Conservation (phyloP, 2,113 vertebrate species). For the Psophia crepitans region DNA sequence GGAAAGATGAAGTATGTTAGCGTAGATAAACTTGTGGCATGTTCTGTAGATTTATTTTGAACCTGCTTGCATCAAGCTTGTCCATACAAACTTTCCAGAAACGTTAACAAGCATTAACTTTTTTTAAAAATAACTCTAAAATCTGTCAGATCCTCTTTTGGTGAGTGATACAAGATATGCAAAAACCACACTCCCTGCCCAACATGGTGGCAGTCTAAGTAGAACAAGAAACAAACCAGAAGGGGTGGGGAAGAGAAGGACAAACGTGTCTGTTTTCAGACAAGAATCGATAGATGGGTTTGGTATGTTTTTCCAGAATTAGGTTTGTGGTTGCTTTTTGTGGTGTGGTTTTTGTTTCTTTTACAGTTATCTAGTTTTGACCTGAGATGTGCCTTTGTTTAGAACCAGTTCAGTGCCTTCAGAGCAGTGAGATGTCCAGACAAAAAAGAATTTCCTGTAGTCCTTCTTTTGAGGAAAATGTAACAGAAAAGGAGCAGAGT, state of each 20-base stretch:
- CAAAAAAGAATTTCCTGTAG: not conserved
- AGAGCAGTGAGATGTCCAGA: not conserved
- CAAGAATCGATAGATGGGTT: not conserved
- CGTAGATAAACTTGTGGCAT: not conserved
- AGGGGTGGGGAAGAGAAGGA: not conserved
- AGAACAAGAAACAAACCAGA: not conserved
- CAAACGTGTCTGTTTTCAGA: not conserved
- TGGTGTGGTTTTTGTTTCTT: not conserved
- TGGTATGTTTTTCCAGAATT: not conserved
- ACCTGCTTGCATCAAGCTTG: not conserved
- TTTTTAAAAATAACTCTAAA: not conserved
- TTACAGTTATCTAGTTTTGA: not conserved
- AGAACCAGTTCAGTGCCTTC: not conserved
- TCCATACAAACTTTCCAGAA: not conserved
- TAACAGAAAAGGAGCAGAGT: not conserved
- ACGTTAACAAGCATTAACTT: not conserved
- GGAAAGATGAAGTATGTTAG: not conserved
- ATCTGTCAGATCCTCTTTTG: not conserved
- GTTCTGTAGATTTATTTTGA: not conserved
- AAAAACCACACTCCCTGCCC: not conserved
- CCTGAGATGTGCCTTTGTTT: not conserved
- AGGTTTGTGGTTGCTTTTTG: not conserved
- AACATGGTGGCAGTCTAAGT: not conserved
- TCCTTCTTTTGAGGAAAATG: not conserved
- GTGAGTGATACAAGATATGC: not conserved